Evolutionary conservation across 1,140 invertebrate species (phyloP), one percentile per base, ranked within the genome.

Genomic region (Odontomachus brunneus): DNA sequence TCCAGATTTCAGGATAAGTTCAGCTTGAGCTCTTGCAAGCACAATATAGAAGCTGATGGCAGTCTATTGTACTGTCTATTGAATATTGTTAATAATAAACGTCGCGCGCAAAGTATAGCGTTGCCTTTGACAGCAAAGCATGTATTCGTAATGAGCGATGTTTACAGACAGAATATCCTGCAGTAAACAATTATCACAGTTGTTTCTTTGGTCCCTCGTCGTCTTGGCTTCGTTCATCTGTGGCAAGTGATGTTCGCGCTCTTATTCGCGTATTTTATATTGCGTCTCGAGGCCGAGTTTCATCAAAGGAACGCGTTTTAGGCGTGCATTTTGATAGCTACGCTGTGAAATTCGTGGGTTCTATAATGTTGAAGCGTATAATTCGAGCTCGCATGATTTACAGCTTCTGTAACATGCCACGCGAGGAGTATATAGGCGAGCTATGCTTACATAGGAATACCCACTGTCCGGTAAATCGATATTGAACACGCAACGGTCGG

Each of bases 381-480:
- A 75, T 75, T 62, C 55, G 59, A 5, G 55, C 19, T 84, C 24
- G 22, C 9, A 83, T 88, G 74, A 90, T 90, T 87, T 86, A 85
- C 89, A 91, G 83, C 87, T 87, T 88, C 87, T 90, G 85, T 86
- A 87, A 12, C 88, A 86, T 76, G 82, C 48, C n/a, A 76, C 53
- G 72, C 76, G 63, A 88, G 53, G 53, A 59, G 57, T 63, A 78
- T 82, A 83, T 38, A 87, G 62, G 73, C 29, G 38, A 81, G 26
- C 84, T 66, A 53, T 83, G 62, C 44, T 86, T 75, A 84, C 67
- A 89, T 48, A 89, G 84, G 85, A 66, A 89, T 89, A 89, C 82
- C 85, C 89, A 87, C 85, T 91, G 86, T 86, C 89, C 84, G 59
- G 84, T 67, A 75, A 90, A 90, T 91, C 90, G 90, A 91, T 91